These are phyloP conservation scores for Centropus bengalensis DNA, from an alignment of 2,113 vertebrate genomes.

Conservation along the genomic window DNA sequence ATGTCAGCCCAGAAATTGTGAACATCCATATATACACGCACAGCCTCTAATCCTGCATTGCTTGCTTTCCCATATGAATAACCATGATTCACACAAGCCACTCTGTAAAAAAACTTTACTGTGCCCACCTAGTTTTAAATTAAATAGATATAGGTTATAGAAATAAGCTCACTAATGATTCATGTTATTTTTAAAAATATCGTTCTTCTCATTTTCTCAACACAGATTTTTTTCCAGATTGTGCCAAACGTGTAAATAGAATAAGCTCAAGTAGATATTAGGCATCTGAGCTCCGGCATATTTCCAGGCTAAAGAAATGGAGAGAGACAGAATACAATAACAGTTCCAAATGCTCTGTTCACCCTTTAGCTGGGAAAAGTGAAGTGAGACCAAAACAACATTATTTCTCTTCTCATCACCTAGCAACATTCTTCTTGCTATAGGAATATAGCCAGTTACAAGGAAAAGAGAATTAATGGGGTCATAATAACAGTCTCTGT, in stretches of 20 bases:
- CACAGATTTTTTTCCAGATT: neutral
- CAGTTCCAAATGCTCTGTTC: conserved; percentile 8
- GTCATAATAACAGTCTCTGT: neutral
- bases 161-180: neutral
- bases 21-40: neutral
- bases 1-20: neutral
- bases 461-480: conserved; percentile 11
- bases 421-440: conserved; percentile 15
- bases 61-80: conserved; percentile 5
- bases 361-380: conserved; percentile 28
- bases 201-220: neutral
- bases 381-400: conserved; percentile 31
- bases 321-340: neutral
- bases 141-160: neutral
- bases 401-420: conserved; percentile 24
- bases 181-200: neutral
- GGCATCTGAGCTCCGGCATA: neutral
- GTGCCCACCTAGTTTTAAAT: neutral
- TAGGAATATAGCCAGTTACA: neutral
- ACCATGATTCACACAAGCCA: neutral
- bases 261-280: neutral
- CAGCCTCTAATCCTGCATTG: neutral
- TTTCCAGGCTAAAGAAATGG: neutral
- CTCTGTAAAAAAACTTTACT: neutral
- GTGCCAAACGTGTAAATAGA: neutral